Conservation (phyloP, 2,888 invertebrate genomes). For the Eristalis tenax region DNA sequence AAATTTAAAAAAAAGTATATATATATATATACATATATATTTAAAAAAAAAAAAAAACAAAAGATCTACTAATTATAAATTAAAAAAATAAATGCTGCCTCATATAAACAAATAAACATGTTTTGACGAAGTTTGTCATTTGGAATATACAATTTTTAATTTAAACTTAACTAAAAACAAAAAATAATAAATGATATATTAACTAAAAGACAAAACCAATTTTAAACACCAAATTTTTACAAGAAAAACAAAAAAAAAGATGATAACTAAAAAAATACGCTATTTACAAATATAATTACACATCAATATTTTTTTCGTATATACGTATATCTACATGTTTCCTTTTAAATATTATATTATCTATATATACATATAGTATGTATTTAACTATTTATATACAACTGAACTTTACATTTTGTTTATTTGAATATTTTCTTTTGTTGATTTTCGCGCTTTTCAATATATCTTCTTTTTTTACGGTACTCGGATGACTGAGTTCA, state of each 20-base stretch:
- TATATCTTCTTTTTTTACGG: slow-evolving; percentile 16
- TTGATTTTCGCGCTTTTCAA: slow-evolving; percentile 11
- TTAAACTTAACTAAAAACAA: slow-evolving; percentile 34
- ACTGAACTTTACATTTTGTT: slow-evolving; percentile 38
- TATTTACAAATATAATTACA: slow-evolving; percentile 71
- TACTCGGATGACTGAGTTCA: background rate
- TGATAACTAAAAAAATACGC: slow-evolving; percentile 57
- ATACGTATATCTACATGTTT: slow-evolving; percentile 69
- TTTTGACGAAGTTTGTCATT: slow-evolving; percentile 66
- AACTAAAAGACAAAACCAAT: slow-evolving; percentile 68
- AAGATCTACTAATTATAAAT: slow-evolving; percentile 50
- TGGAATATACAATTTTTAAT: slow-evolving; percentile 59
- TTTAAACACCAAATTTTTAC: slow-evolving; percentile 71
- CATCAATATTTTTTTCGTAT: slow-evolving; percentile 71
- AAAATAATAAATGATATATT: slow-evolving; percentile 5
- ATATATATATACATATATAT: slow-evolving; percentile 3
- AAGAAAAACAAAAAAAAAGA: slow-evolving; percentile 45
- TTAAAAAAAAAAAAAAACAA: slow-evolving; percentile 42
- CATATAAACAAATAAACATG: slow-evolving; percentile 62
- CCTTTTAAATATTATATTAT: slow-evolving; percentile 65
- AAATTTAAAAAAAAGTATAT: background rate
- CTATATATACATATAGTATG: slow-evolving; percentile 50
- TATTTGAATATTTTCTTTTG: slow-evolving; percentile 3
- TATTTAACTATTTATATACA: slow-evolving; percentile 65
- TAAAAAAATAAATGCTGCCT: slow-evolving; percentile 62